These are phyloP conservation scores for Cryptocheilus praepositus DNA, from an alignment of 2,888 invertebrate genomes.

Conservation along the genomic window DNA sequence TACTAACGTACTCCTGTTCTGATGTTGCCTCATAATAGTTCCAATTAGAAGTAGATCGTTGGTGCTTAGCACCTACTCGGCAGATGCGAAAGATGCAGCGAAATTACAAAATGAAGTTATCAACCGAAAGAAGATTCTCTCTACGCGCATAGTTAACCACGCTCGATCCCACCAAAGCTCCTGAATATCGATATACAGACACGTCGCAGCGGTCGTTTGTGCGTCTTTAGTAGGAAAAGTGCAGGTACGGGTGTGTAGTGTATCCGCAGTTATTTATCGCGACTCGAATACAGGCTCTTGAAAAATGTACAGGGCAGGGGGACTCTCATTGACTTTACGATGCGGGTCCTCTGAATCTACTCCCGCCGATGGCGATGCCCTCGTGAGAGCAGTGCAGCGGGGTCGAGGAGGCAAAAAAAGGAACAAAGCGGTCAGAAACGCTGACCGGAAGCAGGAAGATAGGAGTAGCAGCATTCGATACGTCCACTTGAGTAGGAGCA, in stretches of 20 bases:
- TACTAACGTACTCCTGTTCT: no score
- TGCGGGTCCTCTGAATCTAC: slow-evolving; percentile 23
- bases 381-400: background rate
- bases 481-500: slow-evolving; percentile 42
- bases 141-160: no score
- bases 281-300: slow-evolving; percentile 33
- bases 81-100: no score
- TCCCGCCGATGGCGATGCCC: slow-evolving; percentile 6
- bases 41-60: no score
- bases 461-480: slow-evolving; percentile 42
- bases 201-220: background rate
- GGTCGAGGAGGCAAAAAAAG: background rate
- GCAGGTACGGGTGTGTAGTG: slow-evolving; percentile 21
- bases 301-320: slow-evolving; percentile 44
- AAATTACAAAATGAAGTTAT: no score
- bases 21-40: no score
- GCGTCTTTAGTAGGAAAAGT: no score
- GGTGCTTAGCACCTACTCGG: no score
- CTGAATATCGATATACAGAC: no score
- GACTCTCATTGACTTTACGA: slow-evolving; percentile 50
- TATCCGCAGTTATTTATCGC: slow-evolving; percentile 41
- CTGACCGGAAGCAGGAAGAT: slow-evolving; percentile 30
- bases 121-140: no score
- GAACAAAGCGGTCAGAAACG: slow-evolving; percentile 32
- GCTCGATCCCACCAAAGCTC: no score